phyloP scores from a whole-genome alignment of 2,113 vertebrate genomes.

The Pardalotus punctatus region DNA sequence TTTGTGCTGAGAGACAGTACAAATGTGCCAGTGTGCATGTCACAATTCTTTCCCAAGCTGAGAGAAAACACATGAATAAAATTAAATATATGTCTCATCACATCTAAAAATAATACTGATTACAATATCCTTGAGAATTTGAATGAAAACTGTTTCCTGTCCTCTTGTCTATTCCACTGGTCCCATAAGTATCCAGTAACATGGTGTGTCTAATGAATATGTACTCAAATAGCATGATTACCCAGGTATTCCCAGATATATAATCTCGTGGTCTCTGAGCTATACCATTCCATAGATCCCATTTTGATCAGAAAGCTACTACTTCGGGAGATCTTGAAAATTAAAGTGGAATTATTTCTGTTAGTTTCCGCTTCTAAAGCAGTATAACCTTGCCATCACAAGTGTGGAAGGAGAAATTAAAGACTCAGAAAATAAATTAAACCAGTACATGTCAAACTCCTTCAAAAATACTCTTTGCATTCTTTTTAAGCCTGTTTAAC shows the following conservation, averaged over 20 bases:
- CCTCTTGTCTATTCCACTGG: background rate
- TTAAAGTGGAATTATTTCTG: background rate
- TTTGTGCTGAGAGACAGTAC: background rate
- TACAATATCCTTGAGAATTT: background rate
- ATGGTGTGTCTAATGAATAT: background rate
- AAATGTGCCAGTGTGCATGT: background rate
- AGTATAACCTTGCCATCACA: background rate
- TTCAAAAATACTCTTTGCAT: slow-evolving; percentile 4
- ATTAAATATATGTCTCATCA: background rate
- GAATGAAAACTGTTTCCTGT: background rate
- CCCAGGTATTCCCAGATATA: background rate
- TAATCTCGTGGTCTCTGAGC: background rate
- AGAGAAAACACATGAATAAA: background rate
- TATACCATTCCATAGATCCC: background rate
- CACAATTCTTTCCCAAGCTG: background rate
- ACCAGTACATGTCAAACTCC: background rate
- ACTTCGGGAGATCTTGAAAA: background rate
- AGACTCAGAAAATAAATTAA: background rate
- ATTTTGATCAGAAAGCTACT: background rate
- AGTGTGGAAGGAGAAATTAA: background rate
- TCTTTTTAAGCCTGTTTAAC: background rate
- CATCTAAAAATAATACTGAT: background rate
- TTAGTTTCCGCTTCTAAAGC: background rate
- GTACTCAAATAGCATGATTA: background rate
- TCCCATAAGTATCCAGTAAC: background rate